Conservation (phyloP, 2,113 vertebrate species). For the Hemiprocne comata region DNA sequence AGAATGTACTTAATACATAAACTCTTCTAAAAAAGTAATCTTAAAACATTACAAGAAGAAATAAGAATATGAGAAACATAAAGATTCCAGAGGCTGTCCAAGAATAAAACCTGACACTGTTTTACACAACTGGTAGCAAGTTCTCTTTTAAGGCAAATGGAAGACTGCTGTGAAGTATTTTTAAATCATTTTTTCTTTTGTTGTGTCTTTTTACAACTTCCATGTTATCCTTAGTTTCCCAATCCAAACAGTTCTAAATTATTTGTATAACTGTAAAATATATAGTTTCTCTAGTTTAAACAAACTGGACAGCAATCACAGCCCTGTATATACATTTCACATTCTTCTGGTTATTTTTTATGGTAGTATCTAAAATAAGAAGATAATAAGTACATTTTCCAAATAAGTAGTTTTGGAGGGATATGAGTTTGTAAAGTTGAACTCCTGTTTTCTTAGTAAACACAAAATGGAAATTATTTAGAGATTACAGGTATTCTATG, state of each 20-base stretch:
- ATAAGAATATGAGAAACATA: neutral
- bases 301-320: slow-evolving; percentile 33
- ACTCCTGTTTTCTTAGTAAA: slow-evolving; percentile 3
- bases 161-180: neutral
- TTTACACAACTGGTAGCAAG: neutral
- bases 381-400: neutral
- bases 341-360: slow-evolving; percentile 53
- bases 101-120: neutral
- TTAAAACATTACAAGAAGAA: neutral
- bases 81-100: neutral
- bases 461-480: slow-evolving; percentile 8
- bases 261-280: slow-evolving; percentile 61
- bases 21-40: neutral
- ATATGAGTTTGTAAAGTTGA: neutral
- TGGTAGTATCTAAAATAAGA: slow-evolving; percentile 34
- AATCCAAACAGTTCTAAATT: slow-evolving; percentile 40
- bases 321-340: slow-evolving; percentile 19
- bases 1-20: neutral
- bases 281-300: slow-evolving; percentile 58
- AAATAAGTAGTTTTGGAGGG: neutral
- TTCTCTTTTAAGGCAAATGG: slow-evolving; percentile 22
- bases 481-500: neutral
- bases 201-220: neutral
- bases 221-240: slow-evolving; percentile 55
- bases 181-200: neutral